Base-by-base conservation (phyloP, 35 echinoderm and acorn worm species). In the Apostichopus japonicus region DNA sequence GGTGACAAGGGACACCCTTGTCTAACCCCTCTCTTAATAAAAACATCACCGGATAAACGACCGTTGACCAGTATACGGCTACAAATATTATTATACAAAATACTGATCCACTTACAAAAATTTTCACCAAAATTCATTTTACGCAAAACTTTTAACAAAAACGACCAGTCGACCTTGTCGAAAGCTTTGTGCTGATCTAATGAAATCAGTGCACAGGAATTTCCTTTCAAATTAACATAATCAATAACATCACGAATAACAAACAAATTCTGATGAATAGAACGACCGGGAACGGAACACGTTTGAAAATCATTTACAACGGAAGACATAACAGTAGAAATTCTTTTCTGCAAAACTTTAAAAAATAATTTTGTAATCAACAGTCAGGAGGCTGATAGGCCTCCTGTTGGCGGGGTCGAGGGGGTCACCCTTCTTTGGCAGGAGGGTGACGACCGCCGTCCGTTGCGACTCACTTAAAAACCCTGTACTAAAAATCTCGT, bases 121-220 rank as follows among this genome's bases (percentile, higher is more conserved):
- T 54, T 55, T 4, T n/a, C 4, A 4, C 92, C n/a, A n/a, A 93
- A 88, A 14, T 55, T 67, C 6, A 93, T 27, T 16, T 2, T 79
- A 0, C 11, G 0, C 1, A 93, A 54, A 23, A 63, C 84, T 9
- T 62, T 62, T 51, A n/a, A 58, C 13, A 88, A 4, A 78, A 78
- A 88, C 19, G 23, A 10, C 72, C 73, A 77, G 21, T 88, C 54
- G 4, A 88, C 84, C n/a, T 75, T 93, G 59, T 93, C 92, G 53
- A 79, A 93, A 1, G 92, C 92, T 53, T 93, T 93, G 11, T 93
- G 70, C 13, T 93, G 92, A 33, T 93, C 92, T 24, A 93, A 27
- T 14, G 81, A 93, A 54, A 93, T 76, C 54, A 93, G 25, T 1
- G 87, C 77, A 65, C 80, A 86, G 11, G 24, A 52, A 16, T 87